Percentiles rank a stretch among this genome's conserved stretches.
Evolutionary conservation across 2,113 vertebrate species (phyloP).

Genomic region (Elachura formosa): DNA sequence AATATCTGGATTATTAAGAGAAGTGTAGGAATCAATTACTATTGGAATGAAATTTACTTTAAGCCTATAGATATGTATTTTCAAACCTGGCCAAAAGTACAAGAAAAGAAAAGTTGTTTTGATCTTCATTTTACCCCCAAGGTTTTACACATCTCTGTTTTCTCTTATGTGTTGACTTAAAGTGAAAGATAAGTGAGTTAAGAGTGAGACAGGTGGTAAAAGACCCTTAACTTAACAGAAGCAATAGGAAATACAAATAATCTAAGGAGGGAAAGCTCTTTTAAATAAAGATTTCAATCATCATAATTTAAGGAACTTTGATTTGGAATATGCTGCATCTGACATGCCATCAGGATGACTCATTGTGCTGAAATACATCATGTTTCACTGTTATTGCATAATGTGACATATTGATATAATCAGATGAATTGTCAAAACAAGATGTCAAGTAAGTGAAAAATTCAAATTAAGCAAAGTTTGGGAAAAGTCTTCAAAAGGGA

Average conservation of each 20-base stretch:
- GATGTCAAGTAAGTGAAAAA: constrained; percentile 53
- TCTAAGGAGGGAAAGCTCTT: background rate
- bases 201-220: background rate
- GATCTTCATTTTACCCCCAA: background rate
- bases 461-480: constrained; percentile 46
- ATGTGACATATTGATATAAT: constrained; percentile 56
- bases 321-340: constrained; percentile 32
- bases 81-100: background rate
- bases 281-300: background rate
- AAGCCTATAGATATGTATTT: background rate
- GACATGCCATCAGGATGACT: constrained; percentile 44
- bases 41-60: background rate
- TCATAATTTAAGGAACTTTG: constrained; percentile 6
- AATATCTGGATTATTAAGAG: background rate
- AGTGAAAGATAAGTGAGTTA: background rate
- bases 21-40: background rate
- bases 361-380: constrained; percentile 27
- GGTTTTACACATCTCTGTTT: background rate
- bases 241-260: background rate
- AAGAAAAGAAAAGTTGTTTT: background rate
- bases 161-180: background rate
- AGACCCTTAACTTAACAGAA: background rate
- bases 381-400: constrained; percentile 52
- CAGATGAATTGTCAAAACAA: constrained; percentile 57
- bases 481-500: constrained; percentile 18